phyloP scores from a whole-genome alignment of 2,797 vertebrate species.

The Crocidura indochinensis region DNA sequence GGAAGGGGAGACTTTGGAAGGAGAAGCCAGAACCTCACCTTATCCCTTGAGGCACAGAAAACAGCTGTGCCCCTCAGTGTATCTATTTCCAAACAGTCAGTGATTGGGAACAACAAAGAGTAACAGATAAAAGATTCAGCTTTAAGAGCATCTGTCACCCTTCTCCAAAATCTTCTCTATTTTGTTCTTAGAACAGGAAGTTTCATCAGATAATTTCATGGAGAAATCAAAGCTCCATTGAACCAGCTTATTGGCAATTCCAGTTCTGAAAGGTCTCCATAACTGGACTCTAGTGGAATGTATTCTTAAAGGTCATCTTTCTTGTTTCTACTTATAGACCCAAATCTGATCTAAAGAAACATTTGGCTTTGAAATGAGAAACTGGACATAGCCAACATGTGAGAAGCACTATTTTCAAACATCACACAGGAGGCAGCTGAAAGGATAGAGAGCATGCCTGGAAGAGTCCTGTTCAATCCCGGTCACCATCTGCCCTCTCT shows the following conservation, averaged over 20 bases:
- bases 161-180: not conserved
- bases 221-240: not conserved
- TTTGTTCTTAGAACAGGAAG: not conserved
- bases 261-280: not conserved
- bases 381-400: conserved; percentile 3
- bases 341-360: conserved; percentile 42
- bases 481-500: no score
- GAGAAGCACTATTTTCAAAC: not conserved
- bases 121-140: not conserved
- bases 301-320: not conserved
- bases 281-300: not conserved
- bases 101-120: not conserved
- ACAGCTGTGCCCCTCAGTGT: not conserved
- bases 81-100: not conserved
- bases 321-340: not conserved
- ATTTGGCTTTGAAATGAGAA: conserved; percentile 49
- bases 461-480: no score
- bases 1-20: not conserved
- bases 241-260: not conserved
- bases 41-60: not conserved
- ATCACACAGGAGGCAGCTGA: not conserved
- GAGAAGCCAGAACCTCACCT: not conserved
- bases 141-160: not conserved
- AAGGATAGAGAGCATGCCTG: no score
- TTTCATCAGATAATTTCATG: not conserved